Percentiles rank a stretch among this genome's conserved stretches.
phyloP scores from a whole-genome alignment of 1,140 invertebrate species.

The Trissolcus basalis region DNA sequence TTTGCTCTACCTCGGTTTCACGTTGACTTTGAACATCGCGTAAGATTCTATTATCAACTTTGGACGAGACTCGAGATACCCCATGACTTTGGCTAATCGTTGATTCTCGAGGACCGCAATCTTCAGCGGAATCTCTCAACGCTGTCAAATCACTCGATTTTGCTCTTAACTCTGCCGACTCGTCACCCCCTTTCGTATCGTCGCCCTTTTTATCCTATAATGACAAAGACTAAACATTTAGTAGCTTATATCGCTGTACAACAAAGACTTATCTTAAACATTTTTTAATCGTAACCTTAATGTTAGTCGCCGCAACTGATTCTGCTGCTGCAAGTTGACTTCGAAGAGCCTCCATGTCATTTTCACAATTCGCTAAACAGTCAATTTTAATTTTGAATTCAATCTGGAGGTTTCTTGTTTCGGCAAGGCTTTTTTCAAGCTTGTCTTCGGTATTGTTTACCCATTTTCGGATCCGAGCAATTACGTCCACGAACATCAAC shows the following conservation, averaged over 20 bases:
- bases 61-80: constrained; percentile 13
- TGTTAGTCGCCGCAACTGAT: constrained; percentile 6
- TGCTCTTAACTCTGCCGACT: too few species aligned
- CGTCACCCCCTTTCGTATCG: too few species aligned
- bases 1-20: constrained; percentile 41
- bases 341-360: constrained; percentile 38
- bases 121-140: too few species aligned
- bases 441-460: constrained; percentile 55
- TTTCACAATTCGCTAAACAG: constrained; percentile 36
- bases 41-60: constrained; percentile 4
- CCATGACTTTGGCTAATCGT: not conserved
- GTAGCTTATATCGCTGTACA: too few species aligned
- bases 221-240: too few species aligned
- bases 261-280: constrained; percentile 9
- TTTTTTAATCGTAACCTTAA: not conserved
- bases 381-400: constrained; percentile 55
- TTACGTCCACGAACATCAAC: constrained; percentile 66
- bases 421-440: constrained; percentile 51
- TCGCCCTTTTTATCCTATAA: not conserved
- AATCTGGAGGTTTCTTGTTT: constrained; percentile 48
- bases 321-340: constrained; percentile 29
- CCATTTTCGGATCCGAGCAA: constrained; percentile 64
- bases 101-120: not conserved
- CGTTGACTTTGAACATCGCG: constrained; percentile 37
- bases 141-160: not conserved